Base-by-base conservation (phyloP, 2,888 invertebrate genomes). In the Lochmaea capreae region DNA sequence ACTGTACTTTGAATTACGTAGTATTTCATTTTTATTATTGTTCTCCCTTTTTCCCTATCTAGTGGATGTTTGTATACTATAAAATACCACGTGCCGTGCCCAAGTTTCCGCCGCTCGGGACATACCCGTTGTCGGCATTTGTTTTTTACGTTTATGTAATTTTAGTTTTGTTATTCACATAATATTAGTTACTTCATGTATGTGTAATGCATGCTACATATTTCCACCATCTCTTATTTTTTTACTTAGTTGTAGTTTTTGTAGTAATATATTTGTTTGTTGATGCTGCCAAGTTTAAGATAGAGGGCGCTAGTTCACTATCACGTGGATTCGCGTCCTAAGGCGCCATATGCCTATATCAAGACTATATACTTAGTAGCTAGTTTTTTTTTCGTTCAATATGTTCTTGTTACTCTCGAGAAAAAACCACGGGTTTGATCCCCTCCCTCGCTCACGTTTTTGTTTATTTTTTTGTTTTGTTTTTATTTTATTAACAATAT, bases 271-370 rank as follows among this genome's bases (percentile, higher is more conserved):
- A 84, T 85, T 86, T 85, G 84, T 86, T 88, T 87, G 87, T 87
- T 87, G 85, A 87, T 87, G 88, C 88, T 88, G 88, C 88, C 88
- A 85, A 87, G 87, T 87, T 86, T 87, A 87, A 88, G 87, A 87
- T 88, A 87, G 79, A 77, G 79, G 80, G 74, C 80, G 78, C 79
- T 75, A 77, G 6, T 66, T 66, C 66, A 66, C 5, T 18, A 46
- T 46, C 39, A 66, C 33, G 18, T 54, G 54, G 42, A 54, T 66
- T 62, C 33, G 67, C 59, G 63, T 72, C 46, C 58, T 22, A 12
- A 39, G 52, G 66, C 22, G 8, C 18, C 12, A 52, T 66, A 80
- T 79, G 79, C 80, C 80, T 78, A 79, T 33, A 42, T 78, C 79
- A 83, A 84, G 84, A 84, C 84, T 84, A 82, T 83, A 33, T 81